These are phyloP conservation scores for Tipula confusa DNA, from an alignment of 2,888 invertebrate genomes.

Conservation along the genomic window DNA sequence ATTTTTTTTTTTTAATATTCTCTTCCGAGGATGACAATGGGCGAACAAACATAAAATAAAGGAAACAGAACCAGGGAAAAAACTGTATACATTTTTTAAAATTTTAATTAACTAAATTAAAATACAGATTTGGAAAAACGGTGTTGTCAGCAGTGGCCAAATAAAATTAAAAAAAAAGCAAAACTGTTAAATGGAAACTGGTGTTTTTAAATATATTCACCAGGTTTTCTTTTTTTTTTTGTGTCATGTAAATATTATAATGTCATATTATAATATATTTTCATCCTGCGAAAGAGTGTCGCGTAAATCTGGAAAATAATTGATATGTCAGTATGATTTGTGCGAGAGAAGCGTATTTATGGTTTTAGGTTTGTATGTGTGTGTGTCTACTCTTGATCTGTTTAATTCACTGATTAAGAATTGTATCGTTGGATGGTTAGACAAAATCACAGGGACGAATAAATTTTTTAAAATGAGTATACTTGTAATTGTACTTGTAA, in stretches of 20 bases:
- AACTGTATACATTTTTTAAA: neutral
- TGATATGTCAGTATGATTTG: neutral
- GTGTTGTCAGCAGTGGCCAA: constrained; percentile 6
- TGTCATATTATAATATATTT: neutral
- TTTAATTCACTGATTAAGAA: too few relatives aligned
- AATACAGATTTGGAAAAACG: constrained; percentile 25
- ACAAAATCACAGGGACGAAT: too few relatives aligned
- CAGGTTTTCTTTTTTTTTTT: neutral
- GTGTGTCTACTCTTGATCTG: too few relatives aligned
- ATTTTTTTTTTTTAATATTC: neutral
- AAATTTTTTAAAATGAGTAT: too few relatives aligned
- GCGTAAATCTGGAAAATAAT: neutral
- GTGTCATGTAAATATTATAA: neutral
- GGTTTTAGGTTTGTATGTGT: too few relatives aligned
- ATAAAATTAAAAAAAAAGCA: too few relatives aligned
- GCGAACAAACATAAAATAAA: neutral
- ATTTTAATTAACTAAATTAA: constrained; percentile 21
- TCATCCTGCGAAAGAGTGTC: too few relatives aligned
- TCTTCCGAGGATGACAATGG: neutral
- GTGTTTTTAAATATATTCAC: neutral
- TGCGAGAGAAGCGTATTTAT: too few relatives aligned
- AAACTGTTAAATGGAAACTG: neutral
- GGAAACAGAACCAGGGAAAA: neutral
- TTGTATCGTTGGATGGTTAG: too few relatives aligned
- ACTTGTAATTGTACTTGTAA: too few relatives aligned